Evolutionary conservation across 1,140 invertebrate species (phyloP), one percentile per base, ranked within the genome.

Genomic region (Penaeus chinensis): DNA sequence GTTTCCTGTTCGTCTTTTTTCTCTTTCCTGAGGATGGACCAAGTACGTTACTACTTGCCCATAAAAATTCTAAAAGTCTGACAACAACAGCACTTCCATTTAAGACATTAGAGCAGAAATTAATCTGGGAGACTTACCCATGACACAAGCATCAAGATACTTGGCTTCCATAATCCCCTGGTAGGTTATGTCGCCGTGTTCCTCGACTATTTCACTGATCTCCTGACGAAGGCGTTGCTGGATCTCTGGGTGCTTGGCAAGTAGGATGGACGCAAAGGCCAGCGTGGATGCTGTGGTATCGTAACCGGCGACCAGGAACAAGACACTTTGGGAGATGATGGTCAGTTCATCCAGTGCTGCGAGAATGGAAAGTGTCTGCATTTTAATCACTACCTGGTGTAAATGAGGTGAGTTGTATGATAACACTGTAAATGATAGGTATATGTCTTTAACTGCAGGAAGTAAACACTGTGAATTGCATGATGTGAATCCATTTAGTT

Each of bases 221-320:
- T 89, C 89, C 20, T 82, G 19, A 18, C 89, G 83, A 63, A 89
- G 89, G 22, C 60, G 62, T 91, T 54, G 91, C 91, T 87, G 89
- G 3, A 42, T 27, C 4, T 69, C 65, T 19, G 79, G 80, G 90
- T 93, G 89, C 61, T 90, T 91, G 7, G 93, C 92, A 54, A 94
- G 91, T n/a, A 90, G 87, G 85, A 91, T 92, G 5, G 91, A 74
- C 4, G 91, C 84, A 78, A 91, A 91, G n/a, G 91, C 85, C 24
- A 94, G 89, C 2, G 92, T 89, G 47, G 91, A 91, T 8, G 92
- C 91, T 7, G 93, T 93, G 0, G 93, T 94, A 42, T 94, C 93
- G 82, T 92, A 93, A 61, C 93, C 92, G 80, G 92, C 92, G 18
- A 93, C 27, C 37, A 91, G 24, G 85, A 91, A 91, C 8, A 91